Evolutionary conservation across 2,113 vertebrate genomes (phyloP), one percentile per base, ranked within the genome.

Genomic region (Gavia stellata): DNA sequence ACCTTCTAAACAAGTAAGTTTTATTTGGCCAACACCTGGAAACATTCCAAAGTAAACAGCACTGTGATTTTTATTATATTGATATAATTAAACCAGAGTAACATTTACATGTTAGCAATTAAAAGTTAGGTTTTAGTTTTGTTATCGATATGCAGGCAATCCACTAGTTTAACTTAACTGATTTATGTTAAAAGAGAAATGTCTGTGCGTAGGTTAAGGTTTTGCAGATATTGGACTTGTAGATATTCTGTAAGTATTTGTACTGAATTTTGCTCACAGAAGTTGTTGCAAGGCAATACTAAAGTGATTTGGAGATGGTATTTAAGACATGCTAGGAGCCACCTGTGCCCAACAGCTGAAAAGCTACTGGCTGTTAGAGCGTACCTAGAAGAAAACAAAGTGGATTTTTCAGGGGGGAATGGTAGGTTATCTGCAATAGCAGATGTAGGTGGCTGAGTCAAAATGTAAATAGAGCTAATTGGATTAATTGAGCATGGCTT

Each of bases 401-500:
- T 79, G 44, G 28, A 15, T 72, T 91, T 91, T 91, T 55, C 42
- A 56, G 73, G 34, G 52, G 47, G 42, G 44, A 71, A 71, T 52
- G 80, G 10, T 66, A 50, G 38, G 17, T 6, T 91, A 25, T 88
- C 40, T 85, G 66, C 31, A 33, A 18, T n/a, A 91, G 78, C 49
- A 94, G 61, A 53, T 80, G 81, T 82, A 89, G 56, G 77, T 80
- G 36, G 31, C 65, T 82, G 62, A 82, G 53, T 92, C 81, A 92
- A 95, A 91, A 94, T 75, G 28, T 82, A 85, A 90, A 78, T 85
- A 68, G 8, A 81, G 53, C 33, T 95, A 75, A 89, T 90, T 86
- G 59, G 58, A 91, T 94, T 92, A 94, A 96, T 70, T 90, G 78
- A 81, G 49, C 49, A 16, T 81, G 14, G 85, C 80, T 92, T 94